Percentiles rank a stretch among this genome's conserved stretches.
Evolutionary conservation across 2,888 invertebrate genomes (phyloP).

Genomic region (Sisyra terminalis): DNA sequence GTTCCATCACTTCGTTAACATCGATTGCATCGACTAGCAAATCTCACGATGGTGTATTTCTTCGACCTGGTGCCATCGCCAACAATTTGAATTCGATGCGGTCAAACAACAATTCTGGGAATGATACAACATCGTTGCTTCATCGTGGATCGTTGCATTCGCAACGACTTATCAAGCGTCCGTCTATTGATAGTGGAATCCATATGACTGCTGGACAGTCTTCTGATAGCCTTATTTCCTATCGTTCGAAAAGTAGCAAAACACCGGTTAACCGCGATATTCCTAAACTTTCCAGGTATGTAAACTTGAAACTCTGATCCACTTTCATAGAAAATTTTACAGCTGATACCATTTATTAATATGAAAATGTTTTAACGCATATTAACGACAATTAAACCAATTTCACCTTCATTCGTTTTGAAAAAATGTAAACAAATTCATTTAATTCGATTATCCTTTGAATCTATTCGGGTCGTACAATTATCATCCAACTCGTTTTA

Average conservation of each 20-base stretch:
- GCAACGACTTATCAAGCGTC: constrained; percentile 43
- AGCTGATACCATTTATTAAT: too few relatives aligned
- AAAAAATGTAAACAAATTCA: too few relatives aligned
- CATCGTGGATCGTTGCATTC: constrained; percentile 10
- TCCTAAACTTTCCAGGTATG: constrained; percentile 30
- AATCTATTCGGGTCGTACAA: too few relatives aligned
- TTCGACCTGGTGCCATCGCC: constrained; percentile 46
- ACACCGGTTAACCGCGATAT: constrained; percentile 19
- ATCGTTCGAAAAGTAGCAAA: constrained; percentile 19
- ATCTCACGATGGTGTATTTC: constrained; percentile 50
- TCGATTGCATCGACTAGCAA: constrained; percentile 29
- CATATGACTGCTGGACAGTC: constrained; percentile 37
- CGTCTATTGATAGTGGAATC: constrained; percentile 66
- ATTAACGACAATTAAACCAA: too few relatives aligned
- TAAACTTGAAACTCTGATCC: too few relatives aligned
- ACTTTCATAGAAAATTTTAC: too few relatives aligned
- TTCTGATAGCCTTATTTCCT: constrained; percentile 22
- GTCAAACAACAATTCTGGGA: too few relatives aligned
- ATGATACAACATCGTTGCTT: background rate
- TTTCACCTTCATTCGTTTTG: too few relatives aligned
- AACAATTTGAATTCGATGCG: constrained; percentile 23
- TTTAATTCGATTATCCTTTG: too few relatives aligned
- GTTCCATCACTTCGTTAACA: constrained; percentile 24
- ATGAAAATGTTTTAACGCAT: too few relatives aligned
- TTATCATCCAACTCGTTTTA: too few relatives aligned